Base-by-base conservation (phyloP, 2,888 invertebrate genomes). In the Odontomyia ornata region DNA sequence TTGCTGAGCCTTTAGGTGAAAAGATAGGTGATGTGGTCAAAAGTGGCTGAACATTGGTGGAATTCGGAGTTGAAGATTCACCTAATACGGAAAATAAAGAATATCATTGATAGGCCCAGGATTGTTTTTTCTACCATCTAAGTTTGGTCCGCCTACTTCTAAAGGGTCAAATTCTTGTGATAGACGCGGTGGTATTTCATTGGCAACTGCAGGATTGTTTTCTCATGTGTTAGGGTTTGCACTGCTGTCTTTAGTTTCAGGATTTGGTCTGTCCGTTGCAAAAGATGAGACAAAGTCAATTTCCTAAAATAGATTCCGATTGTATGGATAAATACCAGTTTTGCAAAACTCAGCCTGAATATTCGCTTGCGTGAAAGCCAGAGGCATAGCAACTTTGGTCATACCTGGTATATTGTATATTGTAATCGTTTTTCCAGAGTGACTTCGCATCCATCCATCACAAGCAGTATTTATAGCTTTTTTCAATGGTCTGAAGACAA, bases 371-470 rank as follows among this genome's bases (percentile, higher is more conserved):
- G 9, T n/a, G 36, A 36, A 36, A 36, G 3, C 75, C 13, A 21
- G n/a, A 21, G 75, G 75, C 28, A 79, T 56, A 18, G 65, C 65
- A 52, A 13, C 23, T 11, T 25, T 21, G 15, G 23, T 28, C 2
- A 83, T 80, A 0, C 78, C 75, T 25, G 83, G 83, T n/a, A 84
- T 82, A 30, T 84, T 81, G 28, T 84, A 82, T 1, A 83, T 83
- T 0, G 81, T 69, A 81, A 84, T 83, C 0, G 82, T 81, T 76
- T 80, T 80, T 0, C 82, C 83, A 0, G 83, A 82, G 27, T 84
- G 30, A 27, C 28, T 82, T 67, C 80, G 60, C 81, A 84, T 81
- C 82, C 83, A 84, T 0, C 65, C 81, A 75, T 82, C 82, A 46
- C 80, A 79, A 0, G 82, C 77, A 7, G 80, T 25, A 72, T 82